These are phyloP conservation scores for Ricordea florida DNA, from an alignment of 92 coral and sea anemone species.

Conservation along the genomic window DNA sequence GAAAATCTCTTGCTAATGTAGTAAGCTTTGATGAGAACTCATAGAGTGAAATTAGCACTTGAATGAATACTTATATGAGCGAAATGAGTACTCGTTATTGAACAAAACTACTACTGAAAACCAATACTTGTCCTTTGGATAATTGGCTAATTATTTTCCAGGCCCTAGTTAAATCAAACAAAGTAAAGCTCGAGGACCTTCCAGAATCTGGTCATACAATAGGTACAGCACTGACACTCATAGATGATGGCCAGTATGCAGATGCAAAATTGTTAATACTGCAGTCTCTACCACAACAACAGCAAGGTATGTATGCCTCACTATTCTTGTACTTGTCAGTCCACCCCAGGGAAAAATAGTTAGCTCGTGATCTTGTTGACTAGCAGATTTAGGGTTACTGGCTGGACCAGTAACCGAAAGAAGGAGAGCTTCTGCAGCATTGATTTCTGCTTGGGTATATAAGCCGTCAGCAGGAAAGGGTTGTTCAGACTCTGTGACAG, in stretches of 20 bases:
- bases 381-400: not conserved
- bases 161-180: conserved; percentile 26
- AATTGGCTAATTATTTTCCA: conserved; percentile 65
- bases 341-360: conserved; percentile 56
- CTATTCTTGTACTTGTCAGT: conserved; percentile 22
- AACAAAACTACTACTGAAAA: no score
- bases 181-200: conserved; percentile 10
- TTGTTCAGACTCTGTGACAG: not conserved
- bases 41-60: no score
- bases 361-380: conserved; percentile 26
- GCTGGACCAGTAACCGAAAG: not conserved
- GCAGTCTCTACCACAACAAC: conserved; percentile 10
- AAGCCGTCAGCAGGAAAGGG: conserved; percentile 3
- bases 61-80: no score
- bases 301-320: no score
- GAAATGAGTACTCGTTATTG: no score
- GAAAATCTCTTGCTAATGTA: no score
- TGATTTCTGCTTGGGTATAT: conserved; percentile 25
- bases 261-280: conserved; percentile 34
- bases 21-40: no score
- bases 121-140: conserved; percentile 54
- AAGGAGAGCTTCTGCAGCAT: conserved; percentile 47
- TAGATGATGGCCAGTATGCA: conserved; percentile 20
- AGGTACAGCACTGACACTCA: conserved; percentile 15
- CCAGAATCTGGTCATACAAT: conserved; percentile 12